These are phyloP conservation scores for Poeciliopsis infans DNA, from an alignment of 2,797 vertebrate genomes.

Conservation along the genomic window DNA sequence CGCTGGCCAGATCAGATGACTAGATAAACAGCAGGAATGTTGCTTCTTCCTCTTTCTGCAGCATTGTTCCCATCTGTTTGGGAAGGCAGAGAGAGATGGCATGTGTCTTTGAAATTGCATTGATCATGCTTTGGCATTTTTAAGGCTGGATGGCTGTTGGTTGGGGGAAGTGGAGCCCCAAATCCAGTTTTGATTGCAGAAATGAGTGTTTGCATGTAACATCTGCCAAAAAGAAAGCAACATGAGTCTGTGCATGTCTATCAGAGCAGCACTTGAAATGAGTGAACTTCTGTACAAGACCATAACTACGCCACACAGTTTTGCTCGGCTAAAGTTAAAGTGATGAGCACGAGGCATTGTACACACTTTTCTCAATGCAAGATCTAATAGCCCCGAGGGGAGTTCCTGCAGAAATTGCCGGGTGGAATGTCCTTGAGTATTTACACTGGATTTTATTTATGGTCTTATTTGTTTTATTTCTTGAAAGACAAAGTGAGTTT, in stretches of 20 bases:
- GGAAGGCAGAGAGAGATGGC: conserved; percentile 4
- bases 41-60: conserved; percentile 60
- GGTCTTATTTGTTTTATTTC: conserved; percentile 32
- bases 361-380: conserved; percentile 35
- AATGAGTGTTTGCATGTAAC: not conserved
- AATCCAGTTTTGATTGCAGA: not conserved
- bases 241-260: conserved; percentile 13
- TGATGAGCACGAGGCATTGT: conserved; percentile 8
- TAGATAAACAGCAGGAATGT: conserved; percentile 76
- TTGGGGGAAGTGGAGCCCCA: not conserved
- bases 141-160: not conserved
- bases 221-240: not conserved
- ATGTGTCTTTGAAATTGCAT: conserved; percentile 8
- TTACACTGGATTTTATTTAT: conserved; percentile 38
- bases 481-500: conserved; percentile 44
- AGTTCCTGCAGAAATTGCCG: conserved; percentile 6
- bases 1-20: conserved; percentile 76
- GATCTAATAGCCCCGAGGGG: conserved; percentile 33
- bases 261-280: conserved; percentile 57
- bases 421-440: conserved; percentile 21
- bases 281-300: conserved; percentile 49
- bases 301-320: conserved; percentile 52
- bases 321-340: conserved; percentile 32
- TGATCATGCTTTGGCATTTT: not conserved
- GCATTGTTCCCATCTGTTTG: conserved; percentile 44